These are phyloP conservation scores for Aspidapion aeneum DNA, from an alignment of 2,888 invertebrate genomes.

Conservation along the genomic window DNA sequence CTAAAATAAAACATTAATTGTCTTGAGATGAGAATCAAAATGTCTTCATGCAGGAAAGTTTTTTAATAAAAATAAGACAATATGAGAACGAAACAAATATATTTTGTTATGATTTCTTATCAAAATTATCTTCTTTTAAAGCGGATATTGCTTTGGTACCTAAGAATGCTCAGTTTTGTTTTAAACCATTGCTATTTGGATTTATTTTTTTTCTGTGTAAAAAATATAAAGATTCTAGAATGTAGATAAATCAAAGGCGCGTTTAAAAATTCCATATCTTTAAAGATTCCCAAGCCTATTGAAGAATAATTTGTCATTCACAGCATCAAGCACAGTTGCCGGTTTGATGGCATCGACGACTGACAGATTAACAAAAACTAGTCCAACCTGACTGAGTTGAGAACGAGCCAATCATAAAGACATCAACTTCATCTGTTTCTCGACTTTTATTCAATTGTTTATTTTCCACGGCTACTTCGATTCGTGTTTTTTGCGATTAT, in stretches of 20 bases:
- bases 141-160: no score
- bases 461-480: not conserved
- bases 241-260: not conserved
- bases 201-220: no score
- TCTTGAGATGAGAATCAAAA: no score
- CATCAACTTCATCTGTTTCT: conserved; percentile 29
- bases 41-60: no score
- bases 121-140: no score
- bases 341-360: conserved; percentile 31
- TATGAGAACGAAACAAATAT: no score
- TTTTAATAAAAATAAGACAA: no score
- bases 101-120: no score
- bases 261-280: not conserved
- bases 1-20: no score
- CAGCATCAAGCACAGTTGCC: conserved; percentile 30
- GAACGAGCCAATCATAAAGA: conserved; percentile 36
- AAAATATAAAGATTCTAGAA: not conserved
- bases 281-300: not conserved
- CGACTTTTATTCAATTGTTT: not conserved
- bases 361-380: conserved; percentile 37
- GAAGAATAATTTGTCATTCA: conserved; percentile 40
- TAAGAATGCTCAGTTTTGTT: no score
- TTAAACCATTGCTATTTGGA: no score
- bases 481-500: not conserved
- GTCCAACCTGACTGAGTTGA: conserved; percentile 36